Conservation (phyloP, 2,797 vertebrate species). For the Phoebastria nigripes region DNA sequence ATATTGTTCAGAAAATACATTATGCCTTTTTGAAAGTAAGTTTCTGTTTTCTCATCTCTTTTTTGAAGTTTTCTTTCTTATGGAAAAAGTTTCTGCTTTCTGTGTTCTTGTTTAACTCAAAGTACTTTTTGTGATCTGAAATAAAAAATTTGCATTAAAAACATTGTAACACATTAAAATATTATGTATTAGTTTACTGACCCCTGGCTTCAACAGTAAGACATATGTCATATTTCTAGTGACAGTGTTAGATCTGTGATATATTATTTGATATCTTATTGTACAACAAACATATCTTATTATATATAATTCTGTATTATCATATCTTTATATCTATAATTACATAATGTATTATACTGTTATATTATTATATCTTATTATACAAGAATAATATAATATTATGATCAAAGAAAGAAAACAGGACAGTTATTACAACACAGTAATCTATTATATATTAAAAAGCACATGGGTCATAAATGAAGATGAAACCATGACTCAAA, state of each 20-base stretch:
- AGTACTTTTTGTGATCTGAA: neutral
- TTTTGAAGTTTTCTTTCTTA: constrained; percentile 33
- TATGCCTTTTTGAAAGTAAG: constrained; percentile 25
- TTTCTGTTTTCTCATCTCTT: constrained; percentile 15
- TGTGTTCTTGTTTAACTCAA: neutral
- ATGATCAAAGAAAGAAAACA: neutral
- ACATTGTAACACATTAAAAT: neutral
- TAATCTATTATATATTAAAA: neutral
- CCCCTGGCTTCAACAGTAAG: neutral
- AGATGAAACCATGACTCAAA: neutral
- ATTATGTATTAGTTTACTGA: neutral
- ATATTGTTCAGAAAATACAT: constrained; percentile 54
- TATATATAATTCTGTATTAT: neutral
- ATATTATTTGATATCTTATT: neutral
- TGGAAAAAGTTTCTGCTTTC: neutral
- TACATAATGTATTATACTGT: neutral
- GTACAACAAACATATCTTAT: neutral
- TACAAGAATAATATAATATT: neutral
- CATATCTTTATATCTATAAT: neutral
- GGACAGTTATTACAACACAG: neutral
- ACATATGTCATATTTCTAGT: neutral
- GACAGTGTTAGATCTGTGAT: neutral
- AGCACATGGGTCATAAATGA: neutral
- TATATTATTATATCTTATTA: neutral
- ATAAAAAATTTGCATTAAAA: neutral